phyloP scores from a whole-genome alignment of 2,888 invertebrate species.

The Ophraella communa region DNA sequence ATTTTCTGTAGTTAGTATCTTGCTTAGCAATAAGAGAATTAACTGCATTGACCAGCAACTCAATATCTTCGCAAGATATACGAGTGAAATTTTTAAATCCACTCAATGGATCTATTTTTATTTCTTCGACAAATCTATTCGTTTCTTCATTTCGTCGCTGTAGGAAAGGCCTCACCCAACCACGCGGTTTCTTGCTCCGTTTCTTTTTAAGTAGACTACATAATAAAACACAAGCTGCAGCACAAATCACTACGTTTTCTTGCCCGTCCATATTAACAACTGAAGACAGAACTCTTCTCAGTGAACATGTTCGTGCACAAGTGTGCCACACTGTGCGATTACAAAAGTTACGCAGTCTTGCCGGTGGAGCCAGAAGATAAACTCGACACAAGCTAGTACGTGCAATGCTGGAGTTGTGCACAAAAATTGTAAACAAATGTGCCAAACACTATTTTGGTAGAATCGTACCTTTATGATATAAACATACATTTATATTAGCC shows the following conservation, averaged over 20 bases:
- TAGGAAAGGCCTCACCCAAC: neutral
- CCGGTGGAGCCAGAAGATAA: too few species aligned
- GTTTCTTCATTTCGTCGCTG: neutral
- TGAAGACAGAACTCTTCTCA: neutral
- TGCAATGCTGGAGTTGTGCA: too few species aligned
- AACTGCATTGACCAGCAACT: too few species aligned
- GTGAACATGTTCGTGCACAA: neutral
- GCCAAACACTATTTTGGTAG: too few species aligned
- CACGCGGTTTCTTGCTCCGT: neutral
- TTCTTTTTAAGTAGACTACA: constrained; percentile 1
- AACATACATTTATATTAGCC: too few species aligned
- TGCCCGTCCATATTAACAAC: neutral
- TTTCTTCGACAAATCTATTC: too few species aligned
- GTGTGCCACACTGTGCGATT: neutral
- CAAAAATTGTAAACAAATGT: too few species aligned
- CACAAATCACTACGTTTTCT: too few species aligned
- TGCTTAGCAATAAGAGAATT: neutral
- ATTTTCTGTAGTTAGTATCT: constrained; percentile 5
- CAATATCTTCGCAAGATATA: too few species aligned
- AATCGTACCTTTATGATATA: too few species aligned
- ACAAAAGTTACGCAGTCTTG: constrained; percentile 14
- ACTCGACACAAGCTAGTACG: too few species aligned
- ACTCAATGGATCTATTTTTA: too few species aligned
- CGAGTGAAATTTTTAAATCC: neutral
- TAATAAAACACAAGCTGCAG: neutral